Percentiles rank a stretch among this genome's conserved stretches.
These are phyloP conservation scores for Meles meles DNA, from an alignment of 2,113 vertebrate species.

Conservation along the genomic window DNA sequence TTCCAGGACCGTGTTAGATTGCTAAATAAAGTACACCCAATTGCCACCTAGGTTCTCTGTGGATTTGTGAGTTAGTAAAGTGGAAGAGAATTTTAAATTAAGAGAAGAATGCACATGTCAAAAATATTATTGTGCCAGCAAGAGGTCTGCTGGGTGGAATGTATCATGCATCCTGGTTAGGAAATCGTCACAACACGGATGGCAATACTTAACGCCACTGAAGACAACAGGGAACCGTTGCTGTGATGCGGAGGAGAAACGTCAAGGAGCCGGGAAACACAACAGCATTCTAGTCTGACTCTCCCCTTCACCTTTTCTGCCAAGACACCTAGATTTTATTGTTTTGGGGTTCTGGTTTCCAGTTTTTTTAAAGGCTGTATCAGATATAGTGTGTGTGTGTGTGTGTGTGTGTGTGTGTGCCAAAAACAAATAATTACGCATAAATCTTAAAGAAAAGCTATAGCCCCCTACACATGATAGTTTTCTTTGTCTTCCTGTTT, in stretches of 20 bases:
- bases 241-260: background rate
- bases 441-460: background rate
- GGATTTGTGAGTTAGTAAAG: background rate
- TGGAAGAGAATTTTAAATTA: background rate
- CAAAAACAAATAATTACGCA: background rate
- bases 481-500: background rate
- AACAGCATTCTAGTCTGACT: background rate
- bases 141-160: background rate
- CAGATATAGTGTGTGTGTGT: background rate
- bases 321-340: background rate
- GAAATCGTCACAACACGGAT: background rate
- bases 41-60: background rate
- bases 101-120: background rate
- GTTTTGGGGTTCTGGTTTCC: background rate
- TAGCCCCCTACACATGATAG: background rate
- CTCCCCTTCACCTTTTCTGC: background rate
- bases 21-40: background rate
- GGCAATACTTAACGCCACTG: background rate
- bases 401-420: background rate
- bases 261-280: background rate
- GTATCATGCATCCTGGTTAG: accelerated
- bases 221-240: background rate
- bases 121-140: background rate
- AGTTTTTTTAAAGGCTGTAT: background rate
- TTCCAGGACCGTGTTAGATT: background rate